Evolutionary conservation across 2,797 vertebrate species (phyloP).

Genomic region (Melanotaenia trifasciata): DNA sequence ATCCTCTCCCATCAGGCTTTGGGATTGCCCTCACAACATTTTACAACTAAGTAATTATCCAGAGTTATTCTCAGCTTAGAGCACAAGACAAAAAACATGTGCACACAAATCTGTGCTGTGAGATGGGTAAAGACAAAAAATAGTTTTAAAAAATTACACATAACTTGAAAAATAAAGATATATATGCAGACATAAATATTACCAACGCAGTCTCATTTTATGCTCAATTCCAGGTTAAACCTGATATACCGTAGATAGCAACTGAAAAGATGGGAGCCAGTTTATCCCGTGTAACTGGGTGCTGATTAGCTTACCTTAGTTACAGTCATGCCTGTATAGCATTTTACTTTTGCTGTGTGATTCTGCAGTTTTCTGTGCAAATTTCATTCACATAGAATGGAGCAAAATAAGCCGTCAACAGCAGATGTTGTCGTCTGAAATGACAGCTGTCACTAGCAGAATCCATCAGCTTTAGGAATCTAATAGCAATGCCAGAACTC

Average conservation of each 20-base stretch:
- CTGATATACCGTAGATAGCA: not conserved
- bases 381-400: not conserved
- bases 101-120: constrained; percentile 3
- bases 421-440: constrained; percentile 9
- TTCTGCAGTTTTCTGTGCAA: not conserved
- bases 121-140: not conserved
- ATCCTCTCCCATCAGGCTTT: constrained; percentile 52
- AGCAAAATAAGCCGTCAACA: constrained; percentile 13
- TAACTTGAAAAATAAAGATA: not conserved
- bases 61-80: constrained; percentile 28
- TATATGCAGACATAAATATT: not conserved
- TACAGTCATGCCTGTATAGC: not conserved
- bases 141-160: not conserved
- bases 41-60: constrained; percentile 52
- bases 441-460: constrained; percentile 12
- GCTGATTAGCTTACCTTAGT: not conserved
- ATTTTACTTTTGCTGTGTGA: not conserved
- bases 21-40: constrained; percentile 41
- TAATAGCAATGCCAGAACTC: constrained; percentile 5
- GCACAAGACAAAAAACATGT: constrained; percentile 11
- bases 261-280: not conserved
- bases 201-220: not conserved
- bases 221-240: not conserved
- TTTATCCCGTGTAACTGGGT: constrained; percentile 5
- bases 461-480: not conserved